Evolutionary conservation across 2,797 vertebrate species (phyloP), one percentile per base, ranked within the genome.

Genomic region (Otolemur crassicaudatus): DNA sequence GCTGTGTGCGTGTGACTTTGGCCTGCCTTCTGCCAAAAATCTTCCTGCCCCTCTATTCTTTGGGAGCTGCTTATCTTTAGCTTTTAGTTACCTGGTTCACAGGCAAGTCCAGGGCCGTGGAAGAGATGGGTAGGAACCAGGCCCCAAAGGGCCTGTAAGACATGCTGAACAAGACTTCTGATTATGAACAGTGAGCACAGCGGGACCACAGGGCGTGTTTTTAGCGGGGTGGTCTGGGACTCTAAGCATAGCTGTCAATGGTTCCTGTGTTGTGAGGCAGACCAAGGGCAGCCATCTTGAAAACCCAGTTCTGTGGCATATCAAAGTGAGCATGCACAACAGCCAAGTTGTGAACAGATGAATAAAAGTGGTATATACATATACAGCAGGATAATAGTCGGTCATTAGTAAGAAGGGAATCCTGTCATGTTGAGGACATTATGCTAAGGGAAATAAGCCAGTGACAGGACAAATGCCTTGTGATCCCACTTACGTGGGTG

Each of bases 251-350:
- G 60, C 72, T n/a, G n/a, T 58, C 37, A 13, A 4, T 37, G 13
- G 11, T 29, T 73, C 70, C 70, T 69, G 29, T 31, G 3, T 43
- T 37, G 56, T 12, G 46, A 46, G 53, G 40, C 22, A 10, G 27
- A 53, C 0, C 3, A 37, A 46, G 46, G 40, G 9, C 58, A 9
- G n/a, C 70, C 2, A 0, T 43, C n/a, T 19, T 34, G 70, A 63
- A 67, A 69, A 11, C 31, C 20, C 17, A 13, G 1, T 37, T 80
- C 56, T 49, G 13, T 13, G 56, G 83, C 16, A 7, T 13, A 14
- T 69, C 10, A 19, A 31, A 60, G 11, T 29, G 29, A 40, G 27
- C 5, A 9, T 29, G 2, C 37, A 53, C n/a, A 27, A 40, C 11
- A n/a, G 29, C 25, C 72, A 31, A 49, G 61, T 31, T 27, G 37